Base-by-base conservation (phyloP, 2,797 vertebrate species). In the Balearica regulorum region DNA sequence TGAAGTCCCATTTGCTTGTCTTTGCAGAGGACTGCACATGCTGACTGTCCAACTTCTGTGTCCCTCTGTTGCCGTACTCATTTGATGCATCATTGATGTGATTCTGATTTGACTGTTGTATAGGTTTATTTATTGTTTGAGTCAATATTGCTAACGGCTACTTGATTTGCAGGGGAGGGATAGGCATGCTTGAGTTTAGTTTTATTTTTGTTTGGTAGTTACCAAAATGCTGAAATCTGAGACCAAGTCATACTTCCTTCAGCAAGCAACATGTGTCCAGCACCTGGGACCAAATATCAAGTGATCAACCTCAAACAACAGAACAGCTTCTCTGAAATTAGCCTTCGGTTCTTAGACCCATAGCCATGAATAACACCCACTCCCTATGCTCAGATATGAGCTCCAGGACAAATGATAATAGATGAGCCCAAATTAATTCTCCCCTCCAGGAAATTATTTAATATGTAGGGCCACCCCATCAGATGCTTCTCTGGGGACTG, bases 361-460 rank as follows among this genome's bases (percentile, higher is more conserved):
- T 65, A 66, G 78, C 90, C 91, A 95, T 82, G 83, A 93, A 93
- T 57, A 96, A 94, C 73, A 96, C 72, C 43, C 65, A 24, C 76
- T 93, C 84, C 85, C 82, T 84, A 29, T 18, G 44, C 72, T 90
- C 57, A 61, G 69, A 90, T 79, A 79, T 5, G 46, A 95, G 48
- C 62, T 90, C 79, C 51, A 39, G 87, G 51, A 91, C 46, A 90
- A 91, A 95, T 75, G 69, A 91, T 83, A 94, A 87, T 44, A 95
- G 86, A 94, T 91, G 62, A 96, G n/a, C 58, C 54, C 83, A 90
- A 88, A 91, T 46, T 39, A 95, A 87, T 90, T 81, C 62, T 90
- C 33, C 44, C 82, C 77, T 96, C 55, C 91, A 94, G 93, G 76
- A 96, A 93, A 90, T 93, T 22, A 94, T 93, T 93, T 91, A 91